These are phyloP conservation scores for Geotrupes spiniger DNA, from an alignment of 2,888 invertebrate genomes.

Conservation along the genomic window DNA sequence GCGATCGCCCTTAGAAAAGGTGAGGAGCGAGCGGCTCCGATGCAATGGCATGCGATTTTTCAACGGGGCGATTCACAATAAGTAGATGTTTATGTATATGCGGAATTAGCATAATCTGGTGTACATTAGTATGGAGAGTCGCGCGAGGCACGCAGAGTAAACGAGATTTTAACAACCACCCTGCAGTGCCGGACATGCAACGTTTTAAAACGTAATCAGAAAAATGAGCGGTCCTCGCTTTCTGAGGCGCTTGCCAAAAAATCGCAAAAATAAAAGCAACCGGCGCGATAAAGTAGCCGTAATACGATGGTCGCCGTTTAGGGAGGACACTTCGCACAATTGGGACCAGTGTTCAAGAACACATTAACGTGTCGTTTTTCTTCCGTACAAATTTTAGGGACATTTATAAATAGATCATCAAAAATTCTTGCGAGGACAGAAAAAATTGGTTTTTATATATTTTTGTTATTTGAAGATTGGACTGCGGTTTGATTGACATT, in stretches of 20 bases:
- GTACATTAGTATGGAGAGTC: constrained; percentile 43
- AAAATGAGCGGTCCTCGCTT: constrained; percentile 1
- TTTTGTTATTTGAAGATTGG: no score
- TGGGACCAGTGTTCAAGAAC: no score
- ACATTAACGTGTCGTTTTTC: no score
- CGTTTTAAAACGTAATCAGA: constrained; percentile 20
- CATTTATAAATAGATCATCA: no score
- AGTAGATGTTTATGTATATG: constrained; percentile 49
- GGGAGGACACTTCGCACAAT: no score
- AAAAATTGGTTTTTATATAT: no score
- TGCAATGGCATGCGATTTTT: constrained; percentile 27
- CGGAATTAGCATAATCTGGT: constrained; percentile 49
- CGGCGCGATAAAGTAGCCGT: background rate
- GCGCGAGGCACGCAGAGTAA: constrained; percentile 33
- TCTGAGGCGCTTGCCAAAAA: background rate
- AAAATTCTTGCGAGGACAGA: no score
- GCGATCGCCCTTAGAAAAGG: background rate
- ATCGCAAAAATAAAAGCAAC: background rate
- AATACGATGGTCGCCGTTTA: no score
- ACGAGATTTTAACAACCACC: constrained; percentile 42
- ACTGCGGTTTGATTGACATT: no score
- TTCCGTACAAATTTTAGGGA: no score
- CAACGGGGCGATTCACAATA: constrained; percentile 43
- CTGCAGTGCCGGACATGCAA: constrained; percentile 28
- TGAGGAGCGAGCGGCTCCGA: constrained; percentile 2